Conservation (phyloP, 2,113 vertebrate genomes). For the Rostratula benghalensis region DNA sequence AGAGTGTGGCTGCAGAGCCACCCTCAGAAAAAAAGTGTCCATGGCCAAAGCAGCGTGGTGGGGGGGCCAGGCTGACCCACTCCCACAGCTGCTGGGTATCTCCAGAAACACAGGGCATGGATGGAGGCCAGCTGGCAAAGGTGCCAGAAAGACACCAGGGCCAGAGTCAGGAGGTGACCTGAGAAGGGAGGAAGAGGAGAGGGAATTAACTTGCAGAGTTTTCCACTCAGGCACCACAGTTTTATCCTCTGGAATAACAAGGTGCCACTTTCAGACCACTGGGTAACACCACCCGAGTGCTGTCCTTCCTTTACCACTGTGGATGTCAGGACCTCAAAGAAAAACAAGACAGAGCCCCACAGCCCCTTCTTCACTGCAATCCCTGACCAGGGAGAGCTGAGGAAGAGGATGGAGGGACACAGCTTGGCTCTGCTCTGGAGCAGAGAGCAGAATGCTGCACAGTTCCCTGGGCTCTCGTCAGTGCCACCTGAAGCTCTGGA, state of each 20-base stretch:
- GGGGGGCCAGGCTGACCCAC: background rate
- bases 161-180: background rate
- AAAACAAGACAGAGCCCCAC: background rate
- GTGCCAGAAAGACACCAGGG: rapidly evolving
- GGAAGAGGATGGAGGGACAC: background rate
- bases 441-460: background rate
- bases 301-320: background rate
- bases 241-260: background rate
- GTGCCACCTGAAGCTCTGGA: background rate
- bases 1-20: background rate
- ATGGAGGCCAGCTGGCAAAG: background rate
- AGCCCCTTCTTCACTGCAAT: background rate
- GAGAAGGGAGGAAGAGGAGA: background rate
- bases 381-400: background rate
- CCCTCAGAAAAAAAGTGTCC: background rate
- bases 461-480: background rate
- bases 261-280: background rate
- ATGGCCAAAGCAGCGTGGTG: background rate
- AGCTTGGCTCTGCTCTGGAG: background rate
- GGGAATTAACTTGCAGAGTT: background rate
- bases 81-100: background rate
- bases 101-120: background rate
- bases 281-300: background rate
- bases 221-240: background rate
- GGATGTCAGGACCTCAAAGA: background rate